Evolutionary conservation across 2,888 invertebrate genomes (phyloP), one percentile per base, ranked within the genome.

Genomic region (Zootermopsis nevadensis): DNA sequence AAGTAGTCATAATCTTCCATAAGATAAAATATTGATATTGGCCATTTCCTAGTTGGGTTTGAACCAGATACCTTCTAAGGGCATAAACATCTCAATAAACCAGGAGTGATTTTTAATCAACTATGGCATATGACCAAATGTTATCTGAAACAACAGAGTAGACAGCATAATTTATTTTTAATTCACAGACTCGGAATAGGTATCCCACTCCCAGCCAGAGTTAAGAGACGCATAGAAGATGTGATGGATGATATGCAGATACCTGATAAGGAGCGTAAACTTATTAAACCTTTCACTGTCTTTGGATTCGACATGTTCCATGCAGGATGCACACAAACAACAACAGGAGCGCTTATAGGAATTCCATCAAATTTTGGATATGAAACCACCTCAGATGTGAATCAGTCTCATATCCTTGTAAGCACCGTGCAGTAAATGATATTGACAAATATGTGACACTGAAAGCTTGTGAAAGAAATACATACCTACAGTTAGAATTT

Each of bases 341-440:
- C 86, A 81, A 93, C 89, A 89, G 96, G 96, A 24, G 93, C 91
- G 30, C 89, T 92, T 66, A 88, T 97, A 85, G 97, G 97, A 7
- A 90, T 97, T 74, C 97, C 97, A 27, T 90, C 91, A 0, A 94
- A 94, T 88, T 97, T 94, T 88, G 89, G 89, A 0, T 96, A 94
- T 87, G 90, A 90, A 80, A 89, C 90, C 30, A 85, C 89, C 27
- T 89, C 89, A 1, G 92, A 93, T 83, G 89, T 95, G 67, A 91
- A 94, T 85, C 91, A 90, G 84, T 88, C 90, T 79, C 90, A 91
- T 80, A 92, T 96, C 85, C 90, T 90, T 87, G 91, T 93, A 86
- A 85, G 84, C 83, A 31, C 42, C 53, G 24, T 33, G 60, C 42
- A 60, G 10, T 48, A 48, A 48, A 48, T 48, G 19, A 48, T 48